These are phyloP conservation scores for Acrobasis consociella DNA, from an alignment of 2,888 invertebrate species.

Conservation along the genomic window DNA sequence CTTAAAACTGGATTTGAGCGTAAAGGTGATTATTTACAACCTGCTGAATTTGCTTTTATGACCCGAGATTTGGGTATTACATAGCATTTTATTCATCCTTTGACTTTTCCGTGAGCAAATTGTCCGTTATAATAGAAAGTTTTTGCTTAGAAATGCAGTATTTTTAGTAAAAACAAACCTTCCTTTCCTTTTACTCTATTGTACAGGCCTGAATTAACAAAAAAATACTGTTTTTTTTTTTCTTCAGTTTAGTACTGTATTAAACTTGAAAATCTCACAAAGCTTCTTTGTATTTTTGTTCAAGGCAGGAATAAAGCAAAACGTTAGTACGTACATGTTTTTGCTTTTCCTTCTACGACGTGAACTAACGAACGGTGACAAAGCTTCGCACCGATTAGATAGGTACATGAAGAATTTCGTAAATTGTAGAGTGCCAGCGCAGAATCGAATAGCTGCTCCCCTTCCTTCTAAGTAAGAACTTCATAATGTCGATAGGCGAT, in stretches of 20 bases:
- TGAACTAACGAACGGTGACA: neutral
- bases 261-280: neutral
- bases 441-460: too few species aligned
- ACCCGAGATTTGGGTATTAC: constrained; percentile 14
- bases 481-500: too few species aligned
- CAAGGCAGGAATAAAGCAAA: neutral
- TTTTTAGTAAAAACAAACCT: too few species aligned
- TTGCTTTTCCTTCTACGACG: neutral
- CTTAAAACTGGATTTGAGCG: constrained; percentile 20
- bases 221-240: too few species aligned
- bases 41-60: constrained; percentile 28
- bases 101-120: neutral
- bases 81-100: constrained; percentile 12
- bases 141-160: too few species aligned
- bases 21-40: constrained; percentile 31
- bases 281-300: neutral
- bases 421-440: too few species aligned
- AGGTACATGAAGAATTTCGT: neutral
- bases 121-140: too few species aligned
- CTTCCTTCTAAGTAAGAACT: too few species aligned
- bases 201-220: too few species aligned
- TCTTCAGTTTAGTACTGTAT: too few species aligned
- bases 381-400: neutral
- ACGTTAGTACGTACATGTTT: neutral
- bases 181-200: too few species aligned